Base-by-base conservation (phyloP, 2,113 vertebrate species). In the Ammospiza nelsoni region DNA sequence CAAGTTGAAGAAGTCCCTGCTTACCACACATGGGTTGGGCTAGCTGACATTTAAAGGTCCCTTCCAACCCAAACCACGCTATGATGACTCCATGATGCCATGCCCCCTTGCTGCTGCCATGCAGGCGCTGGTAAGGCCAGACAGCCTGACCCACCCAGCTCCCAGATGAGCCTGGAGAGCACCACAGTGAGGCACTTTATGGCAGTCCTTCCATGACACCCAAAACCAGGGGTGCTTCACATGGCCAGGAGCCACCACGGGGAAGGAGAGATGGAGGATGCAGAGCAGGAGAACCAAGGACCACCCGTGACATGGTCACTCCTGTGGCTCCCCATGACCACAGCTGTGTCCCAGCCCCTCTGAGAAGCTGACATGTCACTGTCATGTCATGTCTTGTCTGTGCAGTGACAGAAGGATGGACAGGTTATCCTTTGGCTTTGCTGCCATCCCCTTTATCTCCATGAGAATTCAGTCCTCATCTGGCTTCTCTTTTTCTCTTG, bases 371-470 rank as follows among this genome's bases (percentile, higher is more conserved):
- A 78, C 18, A 3, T 6, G 33, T 58, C 29, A 8, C 63, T 90
- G 66, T 54, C 57, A n/a, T 74, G 82, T 43, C 63, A 22, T n/a
- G 29, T 39, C 67, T 33, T 48, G 11, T 39, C 28, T 79, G 76
- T 22, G 48, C 84, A 59, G 59, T 51, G 67, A 65, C 46, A 52
- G 69, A 90, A 86, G 84, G 71, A 79, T 48, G 35, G 66, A 66
- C 20, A 27, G 33, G 66, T 80, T 73, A 69, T 79, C 74, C 58
- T 95, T 75, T 73, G 59, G 66, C 62, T 89, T 87, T 33, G 66
- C 59, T 95, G 79, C 51, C 59, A 52, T 71, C 39, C 29, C 24
- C 82, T 94, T 85, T 75, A 86, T 71, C 65, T 92, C 68, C 68
- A 67, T 24, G 28, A 84, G 55, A 87, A 92, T 92, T 84, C 33